Base-by-base conservation (phyloP, 2,888 invertebrate species). In the Candidula unifasciata region DNA sequence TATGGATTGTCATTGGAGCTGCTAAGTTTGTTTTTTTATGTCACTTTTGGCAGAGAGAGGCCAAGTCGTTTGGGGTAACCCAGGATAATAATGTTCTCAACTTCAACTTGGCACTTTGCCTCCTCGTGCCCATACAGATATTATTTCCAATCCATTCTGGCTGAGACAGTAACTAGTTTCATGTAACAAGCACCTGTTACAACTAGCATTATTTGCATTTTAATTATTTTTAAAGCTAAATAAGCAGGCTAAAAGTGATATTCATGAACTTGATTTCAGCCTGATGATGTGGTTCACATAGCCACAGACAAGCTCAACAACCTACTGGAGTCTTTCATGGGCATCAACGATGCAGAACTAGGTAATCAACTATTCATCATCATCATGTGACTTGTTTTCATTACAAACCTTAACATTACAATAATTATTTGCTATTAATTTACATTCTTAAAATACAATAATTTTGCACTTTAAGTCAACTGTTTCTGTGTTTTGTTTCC, bases 291-390 rank as follows among this genome's bases (percentile, higher is more conserved):
- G 71, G 96, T 96, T 69, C 96, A 96, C 92, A 95, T 95, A 64
- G 98, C 97, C 16, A 96, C 98, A 82, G 97, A 98, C 87, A 97
- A 97, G 94, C 98, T 99, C 87, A 99, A 99, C 93, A 95, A 95
- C 87, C 95, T 98, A 73, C 94, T 99, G 88, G 99, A 99, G 93
- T 96, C 96, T 37, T 99, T 98, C 94, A 96, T 99, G 96, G 99
- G 99, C 78, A 99, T 99, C 91, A 98, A 98, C 93, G 99, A 99
- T 93, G 95, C 96, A 13, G 98, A 99, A 93, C 94, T 99, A 90
- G 97, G 98, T 93, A 96, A 96, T 88, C 24, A 24, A 13, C 13
- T 30, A 10, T 1, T 71, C 37, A 37, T 8, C 71, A 37, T 8
- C 24, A 5, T 30, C 16, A 30, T 33, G 68, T 33, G 35, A 33